phyloP scores from a whole-genome alignment of 2,888 invertebrate species.

The Chrysolina americana region DNA sequence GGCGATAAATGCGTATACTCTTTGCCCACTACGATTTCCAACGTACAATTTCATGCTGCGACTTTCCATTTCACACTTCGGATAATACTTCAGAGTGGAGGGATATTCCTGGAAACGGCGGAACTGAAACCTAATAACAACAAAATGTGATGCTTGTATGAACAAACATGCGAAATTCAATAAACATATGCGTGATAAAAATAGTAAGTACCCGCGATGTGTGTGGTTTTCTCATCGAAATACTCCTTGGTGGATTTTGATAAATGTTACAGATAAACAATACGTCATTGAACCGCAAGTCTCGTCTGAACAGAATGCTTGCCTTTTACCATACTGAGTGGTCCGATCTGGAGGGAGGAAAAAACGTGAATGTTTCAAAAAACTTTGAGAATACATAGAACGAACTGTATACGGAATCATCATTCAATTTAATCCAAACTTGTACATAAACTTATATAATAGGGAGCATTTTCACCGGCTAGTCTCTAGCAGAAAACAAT shows the following conservation, averaged over 20 bases:
- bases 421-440: too few species aligned
- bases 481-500: too few species aligned
- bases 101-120: conserved; percentile 3
- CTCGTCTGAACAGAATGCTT: not conserved
- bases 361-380: too few species aligned
- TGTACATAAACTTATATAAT: too few species aligned
- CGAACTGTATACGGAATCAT: too few species aligned
- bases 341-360: not conserved
- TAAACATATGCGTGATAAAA: conserved; percentile 21
- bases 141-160: conserved; percentile 12
- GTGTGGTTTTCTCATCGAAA: conserved; percentile 21
- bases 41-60: too few species aligned
- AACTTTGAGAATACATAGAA: too few species aligned
- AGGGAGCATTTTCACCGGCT: too few species aligned
- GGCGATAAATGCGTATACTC: too few species aligned
- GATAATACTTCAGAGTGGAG: not conserved
- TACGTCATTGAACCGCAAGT: not conserved
- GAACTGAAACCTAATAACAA: conserved; percentile 14
- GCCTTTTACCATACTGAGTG: not conserved
- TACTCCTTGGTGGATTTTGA: conserved; percentile 5
- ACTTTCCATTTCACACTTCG: not conserved
- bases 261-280: not conserved
- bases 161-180: conserved; percentile 27
- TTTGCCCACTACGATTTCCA: too few species aligned
- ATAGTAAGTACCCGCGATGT: conserved; percentile 14